Percentiles rank a stretch among this genome's conserved stretches.
These are phyloP conservation scores for Desmophyllum pertusum DNA, from an alignment of 92 coral and sea anemone genomes.

Conservation along the genomic window DNA sequence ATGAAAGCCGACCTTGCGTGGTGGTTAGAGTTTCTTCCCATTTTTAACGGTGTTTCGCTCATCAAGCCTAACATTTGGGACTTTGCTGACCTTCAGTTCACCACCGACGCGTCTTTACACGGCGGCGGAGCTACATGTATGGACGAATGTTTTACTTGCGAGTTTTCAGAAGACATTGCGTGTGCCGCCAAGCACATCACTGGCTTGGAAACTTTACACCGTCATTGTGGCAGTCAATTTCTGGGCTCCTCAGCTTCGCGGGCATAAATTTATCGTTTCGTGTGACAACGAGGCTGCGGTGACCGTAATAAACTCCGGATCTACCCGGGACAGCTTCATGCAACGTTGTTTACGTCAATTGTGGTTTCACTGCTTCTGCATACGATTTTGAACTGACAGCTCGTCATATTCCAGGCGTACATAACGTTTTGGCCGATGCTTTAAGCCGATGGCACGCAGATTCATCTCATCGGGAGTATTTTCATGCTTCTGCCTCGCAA, in stretches of 20 bases:
- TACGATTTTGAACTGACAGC: constrained; percentile 43
- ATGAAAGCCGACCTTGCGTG: constrained; percentile 32
- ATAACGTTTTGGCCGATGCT: no score
- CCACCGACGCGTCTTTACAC: constrained; percentile 37
- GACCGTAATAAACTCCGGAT: constrained; percentile 1
- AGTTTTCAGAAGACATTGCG: background rate
- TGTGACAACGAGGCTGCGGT: constrained; percentile 46
- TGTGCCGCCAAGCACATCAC: background rate
- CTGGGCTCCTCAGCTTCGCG: background rate
- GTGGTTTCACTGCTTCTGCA: constrained; percentile 34
- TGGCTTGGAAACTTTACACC: background rate
- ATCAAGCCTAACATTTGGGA: constrained; percentile 32
- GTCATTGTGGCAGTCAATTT: background rate
- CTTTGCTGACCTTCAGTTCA: no score
- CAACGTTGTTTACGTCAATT: constrained; percentile 44
- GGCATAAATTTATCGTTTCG: background rate
- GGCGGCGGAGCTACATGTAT: constrained; percentile 40
- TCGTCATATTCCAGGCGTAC: constrained; percentile 38
- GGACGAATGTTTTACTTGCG: background rate
- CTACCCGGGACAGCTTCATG: constrained; percentile 27
- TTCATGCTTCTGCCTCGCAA: background rate
- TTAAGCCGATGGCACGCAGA: constrained; percentile 34
- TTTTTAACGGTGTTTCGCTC: constrained; percentile 35
- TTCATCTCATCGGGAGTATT: constrained; percentile 8
- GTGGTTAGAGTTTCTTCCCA: constrained; percentile 40